These are phyloP conservation scores for Astyanax mexicanus DNA, from an alignment of 2,797 vertebrate genomes.

Conservation along the genomic window DNA sequence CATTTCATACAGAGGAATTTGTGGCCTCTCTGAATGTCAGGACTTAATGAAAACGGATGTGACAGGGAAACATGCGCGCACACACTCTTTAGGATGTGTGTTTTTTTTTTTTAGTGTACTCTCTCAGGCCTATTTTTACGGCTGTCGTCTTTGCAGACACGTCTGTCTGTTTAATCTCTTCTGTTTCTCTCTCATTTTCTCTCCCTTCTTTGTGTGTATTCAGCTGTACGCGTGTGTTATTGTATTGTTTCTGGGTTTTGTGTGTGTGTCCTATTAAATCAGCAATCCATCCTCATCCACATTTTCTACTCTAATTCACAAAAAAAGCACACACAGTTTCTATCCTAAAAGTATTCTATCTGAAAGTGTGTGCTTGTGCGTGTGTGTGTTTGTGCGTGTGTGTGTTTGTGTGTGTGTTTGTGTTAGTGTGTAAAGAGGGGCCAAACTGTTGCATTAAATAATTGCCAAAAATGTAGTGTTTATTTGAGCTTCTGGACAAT, in stretches of 20 bases:
- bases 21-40: no score
- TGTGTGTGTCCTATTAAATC: slow-evolving; percentile 26
- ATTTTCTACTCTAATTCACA: slow-evolving; percentile 5
- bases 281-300: slow-evolving; percentile 10
- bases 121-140: slow-evolving; percentile 44
- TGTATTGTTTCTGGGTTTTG: no score
- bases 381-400: no score
- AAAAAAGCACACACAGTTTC: background rate
- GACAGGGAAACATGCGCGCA: no score
- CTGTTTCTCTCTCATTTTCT: slow-evolving; percentile 35
- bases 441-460: slow-evolving; percentile 14
- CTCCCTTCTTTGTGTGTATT: slow-evolving; percentile 8
- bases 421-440: slow-evolving; percentile 1
- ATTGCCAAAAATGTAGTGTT: no score
- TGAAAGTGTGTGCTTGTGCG: no score
- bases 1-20: no score
- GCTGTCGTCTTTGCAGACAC: slow-evolving; percentile 28
- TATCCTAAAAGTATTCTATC: background rate
- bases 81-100: background rate
- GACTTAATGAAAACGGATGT: no score
- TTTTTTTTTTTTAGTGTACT: no score
- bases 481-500: no score
- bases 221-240: slow-evolving; percentile 23
- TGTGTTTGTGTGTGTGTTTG: no score
- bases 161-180: slow-evolving; percentile 29